These are phyloP conservation scores for Merluccius polli DNA, from an alignment of 2,797 vertebrate genomes.

Conservation along the genomic window DNA sequence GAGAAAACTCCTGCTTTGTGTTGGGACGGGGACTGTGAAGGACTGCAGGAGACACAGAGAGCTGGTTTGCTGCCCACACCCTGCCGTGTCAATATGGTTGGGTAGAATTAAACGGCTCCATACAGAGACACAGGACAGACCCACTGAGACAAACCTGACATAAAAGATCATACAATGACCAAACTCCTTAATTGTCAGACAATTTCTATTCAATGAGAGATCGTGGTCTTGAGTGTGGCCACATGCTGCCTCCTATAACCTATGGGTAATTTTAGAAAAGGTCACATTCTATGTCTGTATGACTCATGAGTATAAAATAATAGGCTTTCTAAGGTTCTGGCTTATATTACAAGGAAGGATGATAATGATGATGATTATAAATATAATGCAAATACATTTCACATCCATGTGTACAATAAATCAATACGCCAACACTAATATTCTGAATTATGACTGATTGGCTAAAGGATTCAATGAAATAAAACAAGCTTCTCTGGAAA, in stretches of 20 bases:
- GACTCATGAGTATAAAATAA: background rate
- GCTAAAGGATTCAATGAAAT: background rate
- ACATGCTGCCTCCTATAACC: background rate
- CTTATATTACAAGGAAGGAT: background rate
- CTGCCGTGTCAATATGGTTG: conserved; percentile 59
- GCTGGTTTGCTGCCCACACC: conserved; percentile 34
- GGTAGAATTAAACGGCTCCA: conserved; percentile 51
- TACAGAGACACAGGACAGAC: conserved; percentile 54
- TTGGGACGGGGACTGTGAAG: conserved; percentile 17
- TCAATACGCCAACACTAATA: background rate
- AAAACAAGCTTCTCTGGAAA: background rate
- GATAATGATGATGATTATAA: background rate
- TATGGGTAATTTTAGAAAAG: background rate
- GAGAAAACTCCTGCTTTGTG: conserved; percentile 2
- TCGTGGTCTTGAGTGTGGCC: background rate
- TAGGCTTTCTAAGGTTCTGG: background rate
- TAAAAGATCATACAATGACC: conserved; percentile 46
- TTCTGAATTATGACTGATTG: background rate
- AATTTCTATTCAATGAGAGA: background rate
- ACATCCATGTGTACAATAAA: background rate
- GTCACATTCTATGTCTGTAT: background rate
- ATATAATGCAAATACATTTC: background rate
- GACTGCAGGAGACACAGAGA: conserved; percentile 18
- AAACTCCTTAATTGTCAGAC: background rate
- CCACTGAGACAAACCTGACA: conserved; percentile 51